Evolutionary conservation across 2,888 invertebrate species (phyloP), one percentile per base, ranked within the genome.

Genomic region (Cremastobaeus sp.): DNA sequence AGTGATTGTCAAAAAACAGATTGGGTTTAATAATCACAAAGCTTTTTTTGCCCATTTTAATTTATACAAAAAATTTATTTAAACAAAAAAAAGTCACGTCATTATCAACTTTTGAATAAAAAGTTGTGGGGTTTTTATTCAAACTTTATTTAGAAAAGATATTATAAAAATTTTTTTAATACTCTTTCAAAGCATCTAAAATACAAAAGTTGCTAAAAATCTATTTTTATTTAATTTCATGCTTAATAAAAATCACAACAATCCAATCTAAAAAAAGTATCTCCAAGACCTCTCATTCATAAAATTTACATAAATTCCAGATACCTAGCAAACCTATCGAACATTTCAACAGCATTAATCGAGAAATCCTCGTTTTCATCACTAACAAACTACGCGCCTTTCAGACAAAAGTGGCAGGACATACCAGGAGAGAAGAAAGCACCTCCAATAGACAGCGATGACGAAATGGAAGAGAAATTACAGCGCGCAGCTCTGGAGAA

Each of bases 351-450:
- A 68, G 74, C 62, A 64, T 69, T 74, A 47, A 41, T 65, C 69
- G 50, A 74, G 12, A 74, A 74, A 74, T 6, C 69, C 9, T 41
- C 68, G 20, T 47, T 48, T 3, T 30, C 60, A 20, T 62, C 68
- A 62, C 14, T 74, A 64, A 65, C 74, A 50, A 64, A 74, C 59
- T 45, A 57, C 59, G 64, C 59, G 47, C 45, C 60, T 74, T 74
- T 35, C 70, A 75, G 70, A 75, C 85, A 88, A 79, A 85, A 91
- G 87, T 86, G 90, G 89, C 86, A 83, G 62, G 84, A 82, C 89
- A 89, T 84, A 86, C 88, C 74, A 86, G 89, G 82, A 84, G 90
- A 85, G 84, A 91, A 89, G n/a, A 87, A 87, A 37, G 81, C 85
- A 41, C 79, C 78, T 4, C 50, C 78, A 0, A 60, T 79, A 4